A percentile compares a stretch with the other conserved stretches of the same genome.
Evolutionary conservation across 2,797 vertebrate genomes (phyloP).

Genomic region (Melanotaenia boesemani): DNA sequence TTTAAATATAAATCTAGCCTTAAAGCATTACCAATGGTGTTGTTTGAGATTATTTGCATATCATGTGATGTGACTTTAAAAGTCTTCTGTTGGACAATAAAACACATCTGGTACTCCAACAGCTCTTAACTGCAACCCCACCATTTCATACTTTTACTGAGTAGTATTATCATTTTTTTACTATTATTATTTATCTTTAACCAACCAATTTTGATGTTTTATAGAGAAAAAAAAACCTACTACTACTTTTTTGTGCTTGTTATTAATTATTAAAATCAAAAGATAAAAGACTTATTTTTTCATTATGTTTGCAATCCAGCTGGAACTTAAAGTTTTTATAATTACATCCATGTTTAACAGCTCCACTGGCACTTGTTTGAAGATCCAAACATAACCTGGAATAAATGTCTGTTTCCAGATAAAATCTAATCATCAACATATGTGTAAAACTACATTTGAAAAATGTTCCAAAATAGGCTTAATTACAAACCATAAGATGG

Average conservation of each 20-base stretch:
- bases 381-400: slow-evolving; percentile 36
- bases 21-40: neutral
- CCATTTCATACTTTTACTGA: neutral
- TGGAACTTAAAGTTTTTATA: slow-evolving; percentile 40
- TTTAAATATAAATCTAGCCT: neutral
- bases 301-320: slow-evolving; percentile 30
- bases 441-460: slow-evolving; percentile 35
- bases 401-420: slow-evolving; percentile 33
- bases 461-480: slow-evolving; percentile 47
- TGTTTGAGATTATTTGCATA: neutral
- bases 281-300: slow-evolving; percentile 13
- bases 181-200: slow-evolving; percentile 1
- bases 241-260: slow-evolving; percentile 15
- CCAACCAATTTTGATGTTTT: slow-evolving; percentile 17
- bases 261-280: slow-evolving; percentile 44
- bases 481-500: slow-evolving; percentile 60
- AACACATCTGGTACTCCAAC: slow-evolving; percentile 4
- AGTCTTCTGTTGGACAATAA: neutral
- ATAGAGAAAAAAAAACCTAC: neutral
- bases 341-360: slow-evolving; percentile 43
- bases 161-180: neutral
- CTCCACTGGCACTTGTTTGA: slow-evolving; percentile 14
- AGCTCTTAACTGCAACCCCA: neutral
- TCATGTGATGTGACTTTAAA: neutral
- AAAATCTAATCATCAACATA: slow-evolving; percentile 42